These are phyloP conservation scores for Carassius auratus DNA, from an alignment of 2,113 vertebrate species.

Conservation along the genomic window DNA sequence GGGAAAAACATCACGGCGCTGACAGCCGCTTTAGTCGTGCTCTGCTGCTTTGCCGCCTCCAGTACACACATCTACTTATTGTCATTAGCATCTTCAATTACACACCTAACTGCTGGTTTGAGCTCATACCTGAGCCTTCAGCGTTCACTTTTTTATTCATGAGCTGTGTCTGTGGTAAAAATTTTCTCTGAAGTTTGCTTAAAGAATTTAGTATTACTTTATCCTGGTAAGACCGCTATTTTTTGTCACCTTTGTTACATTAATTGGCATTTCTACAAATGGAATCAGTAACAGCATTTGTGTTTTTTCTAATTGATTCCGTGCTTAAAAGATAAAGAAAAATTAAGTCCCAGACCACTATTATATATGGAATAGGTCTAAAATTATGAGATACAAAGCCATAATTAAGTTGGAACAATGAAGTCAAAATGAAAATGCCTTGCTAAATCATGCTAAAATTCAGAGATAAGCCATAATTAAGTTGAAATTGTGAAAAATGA, in stretches of 20 bases:
- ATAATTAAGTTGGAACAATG: too few species aligned
- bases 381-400: too few species aligned
- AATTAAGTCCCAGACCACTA: background rate
- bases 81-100: constrained; percentile 16
- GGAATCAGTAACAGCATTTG: background rate
- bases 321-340: background rate
- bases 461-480: too few species aligned
- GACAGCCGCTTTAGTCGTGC: background rate
- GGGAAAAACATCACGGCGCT: background rate
- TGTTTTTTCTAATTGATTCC: background rate
- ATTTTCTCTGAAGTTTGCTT: background rate
- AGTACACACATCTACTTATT: constrained; percentile 7
- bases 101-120: constrained; percentile 1
- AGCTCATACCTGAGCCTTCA: background rate
- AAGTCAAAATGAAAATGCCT: too few species aligned
- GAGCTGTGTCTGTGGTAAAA: background rate
- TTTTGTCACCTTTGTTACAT: background rate
- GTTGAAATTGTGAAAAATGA: too few species aligned
- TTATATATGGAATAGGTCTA: background rate
- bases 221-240: background rate
- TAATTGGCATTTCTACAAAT: background rate
- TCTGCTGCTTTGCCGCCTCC: background rate
- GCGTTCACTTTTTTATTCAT: background rate
- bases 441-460: too few species aligned
- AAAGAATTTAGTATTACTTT: background rate